Conservation (phyloP, 30 jellyfish, hydroid and myxozoan genomes). For the Catostylus mosaicus region DNA sequence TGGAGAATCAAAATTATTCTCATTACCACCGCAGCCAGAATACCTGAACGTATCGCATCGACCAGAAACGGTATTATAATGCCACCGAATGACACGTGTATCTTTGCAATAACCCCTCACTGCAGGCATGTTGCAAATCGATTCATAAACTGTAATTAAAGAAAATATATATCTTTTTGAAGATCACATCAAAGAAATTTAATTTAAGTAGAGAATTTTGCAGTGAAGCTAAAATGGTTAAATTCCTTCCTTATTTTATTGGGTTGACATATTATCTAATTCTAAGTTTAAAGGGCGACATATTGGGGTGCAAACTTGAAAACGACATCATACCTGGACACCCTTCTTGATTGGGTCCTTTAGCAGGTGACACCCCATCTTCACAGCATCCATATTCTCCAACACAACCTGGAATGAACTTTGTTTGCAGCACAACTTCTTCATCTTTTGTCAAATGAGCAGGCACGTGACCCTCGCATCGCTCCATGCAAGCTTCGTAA, state of each 20-base stretch:
- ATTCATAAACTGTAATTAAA: slow-evolving; percentile 72
- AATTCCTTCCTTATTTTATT: too few relatives aligned
- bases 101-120: slow-evolving; percentile 85
- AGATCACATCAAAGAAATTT: too few relatives aligned
- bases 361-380: slow-evolving; percentile 70
- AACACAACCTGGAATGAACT: slow-evolving; percentile 56
- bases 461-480: slow-evolving; percentile 45
- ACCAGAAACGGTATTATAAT: slow-evolving; percentile 64
- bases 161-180: too few relatives aligned
- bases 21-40: slow-evolving; percentile 96
- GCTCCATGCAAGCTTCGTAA: slow-evolving; percentile 62
- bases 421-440: slow-evolving; percentile 24
- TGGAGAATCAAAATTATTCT: slow-evolving; percentile 71
- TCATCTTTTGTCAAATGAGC: background rate
- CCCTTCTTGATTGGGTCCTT: slow-evolving; percentile 72
- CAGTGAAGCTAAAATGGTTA: too few relatives aligned
- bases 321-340: slow-evolving; percentile 87
- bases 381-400: slow-evolving; percentile 82
- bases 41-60: slow-evolving; percentile 81
- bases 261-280: too few relatives aligned
- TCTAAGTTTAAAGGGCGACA: too few relatives aligned
- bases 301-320: too few relatives aligned
- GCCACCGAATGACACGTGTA: slow-evolving; percentile 71
- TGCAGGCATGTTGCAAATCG: slow-evolving; percentile 94
- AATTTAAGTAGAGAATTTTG: too few relatives aligned